Percentiles rank a stretch among this genome's conserved stretches.
Evolutionary conservation across 2,888 invertebrate genomes (phyloP).

Genomic region (Pterostichus niger): DNA sequence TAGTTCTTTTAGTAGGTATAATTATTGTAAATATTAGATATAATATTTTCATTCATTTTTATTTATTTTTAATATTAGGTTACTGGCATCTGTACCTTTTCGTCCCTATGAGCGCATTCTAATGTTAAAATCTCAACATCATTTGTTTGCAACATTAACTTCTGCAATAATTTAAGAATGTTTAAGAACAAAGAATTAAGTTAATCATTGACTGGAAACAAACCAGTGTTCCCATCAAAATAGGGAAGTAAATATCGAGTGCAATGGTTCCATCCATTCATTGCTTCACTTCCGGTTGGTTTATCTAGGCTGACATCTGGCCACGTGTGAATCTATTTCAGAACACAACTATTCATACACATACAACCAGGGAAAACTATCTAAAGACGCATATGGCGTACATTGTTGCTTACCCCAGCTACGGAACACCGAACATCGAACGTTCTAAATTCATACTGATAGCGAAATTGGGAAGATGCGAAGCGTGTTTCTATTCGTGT

Average conservation of each 20-base stretch:
- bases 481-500: background rate
- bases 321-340: slow-evolving; percentile 61
- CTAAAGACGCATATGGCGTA: slow-evolving; percentile 51
- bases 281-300: background rate
- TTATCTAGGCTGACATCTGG: slow-evolving; percentile 49
- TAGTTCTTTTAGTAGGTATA: too few species aligned
- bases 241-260: slow-evolving; percentile 32
- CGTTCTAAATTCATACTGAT: slow-evolving; percentile 17
- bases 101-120: too few species aligned
- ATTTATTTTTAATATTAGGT: too few species aligned
- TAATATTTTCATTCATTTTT: too few species aligned
- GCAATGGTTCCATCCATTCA: background rate
- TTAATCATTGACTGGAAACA: too few species aligned
- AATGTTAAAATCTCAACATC: too few species aligned
- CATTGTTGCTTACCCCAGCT: slow-evolving; percentile 11
- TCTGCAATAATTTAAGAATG: too few species aligned
- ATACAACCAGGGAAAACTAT: slow-evolving; percentile 14
- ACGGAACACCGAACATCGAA: background rate
- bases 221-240: background rate
- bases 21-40: too few species aligned
- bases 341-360: slow-evolving; percentile 38
- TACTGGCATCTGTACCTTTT: too few species aligned
- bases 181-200: too few species aligned
- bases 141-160: too few species aligned
- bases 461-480: background rate